Evolutionary conservation across 2,797 vertebrate genomes (phyloP).

Genomic region (Anolis apletophallus): DNA sequence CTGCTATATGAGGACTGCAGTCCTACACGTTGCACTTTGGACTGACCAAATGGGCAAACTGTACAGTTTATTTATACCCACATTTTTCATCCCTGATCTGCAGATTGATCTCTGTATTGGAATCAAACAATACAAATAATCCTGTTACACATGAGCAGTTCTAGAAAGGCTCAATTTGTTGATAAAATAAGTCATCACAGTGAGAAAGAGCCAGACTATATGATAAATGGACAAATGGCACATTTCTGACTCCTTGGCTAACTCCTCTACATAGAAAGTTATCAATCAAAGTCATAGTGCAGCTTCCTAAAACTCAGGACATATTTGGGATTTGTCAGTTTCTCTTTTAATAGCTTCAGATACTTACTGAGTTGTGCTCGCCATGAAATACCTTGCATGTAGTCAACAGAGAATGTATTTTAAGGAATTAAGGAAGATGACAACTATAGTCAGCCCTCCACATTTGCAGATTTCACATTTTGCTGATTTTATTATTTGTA

Average conservation of each 20-base stretch:
- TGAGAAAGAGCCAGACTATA: background rate
- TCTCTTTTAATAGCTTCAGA: background rate
- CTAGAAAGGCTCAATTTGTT: background rate
- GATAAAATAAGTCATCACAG: background rate
- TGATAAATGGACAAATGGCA: background rate
- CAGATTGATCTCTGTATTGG: background rate
- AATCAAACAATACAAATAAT: background rate
- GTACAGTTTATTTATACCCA: background rate
- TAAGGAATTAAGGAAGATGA: background rate
- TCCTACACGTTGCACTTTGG: background rate
- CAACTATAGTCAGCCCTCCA: background rate
- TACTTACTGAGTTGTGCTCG: background rate
- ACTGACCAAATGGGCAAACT: background rate
- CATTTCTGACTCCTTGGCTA: constrained; percentile 11
- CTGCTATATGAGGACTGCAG: background rate
- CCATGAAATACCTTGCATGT: background rate
- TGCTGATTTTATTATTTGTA: no score
- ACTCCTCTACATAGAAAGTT: background rate
- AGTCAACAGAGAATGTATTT: background rate
- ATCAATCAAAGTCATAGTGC: background rate
- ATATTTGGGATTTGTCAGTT: background rate
- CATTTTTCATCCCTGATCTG: background rate
- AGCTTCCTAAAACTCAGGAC: background rate
- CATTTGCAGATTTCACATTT: no score
- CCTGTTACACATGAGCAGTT: background rate